Conservation (phyloP, 2,888 invertebrate genomes). For the Mellilla xanthometata region DNA sequence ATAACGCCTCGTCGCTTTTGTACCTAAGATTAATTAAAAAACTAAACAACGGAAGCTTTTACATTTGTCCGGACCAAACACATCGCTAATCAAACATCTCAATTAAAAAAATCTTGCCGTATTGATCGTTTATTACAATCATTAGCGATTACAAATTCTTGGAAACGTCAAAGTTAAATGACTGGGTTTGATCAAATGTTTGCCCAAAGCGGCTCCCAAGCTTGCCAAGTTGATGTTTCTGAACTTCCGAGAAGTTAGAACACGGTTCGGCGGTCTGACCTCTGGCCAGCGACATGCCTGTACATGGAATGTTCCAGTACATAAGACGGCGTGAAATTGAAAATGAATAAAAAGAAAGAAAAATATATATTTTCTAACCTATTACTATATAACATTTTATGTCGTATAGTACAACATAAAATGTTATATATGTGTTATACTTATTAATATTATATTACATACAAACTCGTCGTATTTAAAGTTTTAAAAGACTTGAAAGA, state of each 20-base stretch:
- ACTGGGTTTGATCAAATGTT: slow-evolving; percentile 9
- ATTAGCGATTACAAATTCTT: slow-evolving; percentile 1
- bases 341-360: too few relatives aligned
- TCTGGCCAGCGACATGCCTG: slow-evolving; percentile 11
- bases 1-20: too few relatives aligned
- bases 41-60: slow-evolving; percentile 8
- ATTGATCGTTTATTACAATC: slow-evolving; percentile 6
- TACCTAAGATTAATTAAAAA: too few relatives aligned
- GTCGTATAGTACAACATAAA: too few relatives aligned
- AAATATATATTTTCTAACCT: too few relatives aligned
- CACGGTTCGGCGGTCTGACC: slow-evolving; percentile 22
- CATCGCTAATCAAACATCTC: slow-evolving; percentile 3
- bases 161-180: slow-evolving; percentile 1
- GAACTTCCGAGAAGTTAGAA: slow-evolving; percentile 23
- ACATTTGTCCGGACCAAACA: slow-evolving; percentile 16
- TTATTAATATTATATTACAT: too few relatives aligned
- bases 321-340: too few relatives aligned
- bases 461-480: too few relatives aligned
- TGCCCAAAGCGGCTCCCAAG: slow-evolving; percentile 15
- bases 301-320: background rate
- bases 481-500: too few relatives aligned
- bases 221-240: slow-evolving; percentile 10
- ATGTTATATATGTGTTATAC: too few relatives aligned
- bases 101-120: slow-evolving; percentile 2
- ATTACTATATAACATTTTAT: too few relatives aligned